Conservation (phyloP, 23 tunicate genomes). For the Diplosoma virens region DNA sequence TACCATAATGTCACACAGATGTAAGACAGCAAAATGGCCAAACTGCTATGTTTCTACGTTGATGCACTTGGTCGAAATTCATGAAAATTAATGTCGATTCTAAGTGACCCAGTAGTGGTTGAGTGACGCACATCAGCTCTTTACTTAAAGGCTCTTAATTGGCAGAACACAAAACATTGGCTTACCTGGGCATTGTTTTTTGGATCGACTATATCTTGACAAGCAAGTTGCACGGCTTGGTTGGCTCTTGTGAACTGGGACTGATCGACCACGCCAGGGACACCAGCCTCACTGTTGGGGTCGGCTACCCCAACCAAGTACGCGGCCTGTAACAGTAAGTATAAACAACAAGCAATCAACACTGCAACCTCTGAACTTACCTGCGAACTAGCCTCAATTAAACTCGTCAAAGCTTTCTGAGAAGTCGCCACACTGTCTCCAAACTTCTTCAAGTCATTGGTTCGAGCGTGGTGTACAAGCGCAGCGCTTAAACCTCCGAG, state of each 20-base stretch:
- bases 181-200: constrained; percentile 71
- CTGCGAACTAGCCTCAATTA: constrained; percentile 93
- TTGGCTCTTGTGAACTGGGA: constrained; percentile 89
- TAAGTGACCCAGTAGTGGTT: too few species aligned
- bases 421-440: constrained; percentile 72
- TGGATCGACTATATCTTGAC: constrained; percentile 82
- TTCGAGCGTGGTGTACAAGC: constrained; percentile 86
- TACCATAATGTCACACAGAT: too few species aligned
- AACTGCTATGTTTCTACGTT: too few species aligned
- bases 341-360: too few species aligned
- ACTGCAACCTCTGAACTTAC: constrained; percentile 14
- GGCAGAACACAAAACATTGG: too few species aligned
- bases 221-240: constrained; percentile 89
- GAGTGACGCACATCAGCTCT: too few species aligned
- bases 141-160: too few species aligned
- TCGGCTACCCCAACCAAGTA: constrained; percentile 94
- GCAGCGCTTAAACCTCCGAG: constrained; percentile 77
- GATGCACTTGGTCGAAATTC: too few species aligned
- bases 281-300: constrained; percentile 89
- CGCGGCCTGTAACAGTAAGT: too few species aligned
- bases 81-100: too few species aligned
- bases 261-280: constrained; percentile 91
- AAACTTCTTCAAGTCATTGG: constrained; percentile 75
- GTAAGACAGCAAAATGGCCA: too few species aligned
- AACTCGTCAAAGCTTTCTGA: constrained; percentile 62